phyloP scores from a whole-genome alignment of 2,888 invertebrate genomes.

The Tuta absoluta region DNA sequence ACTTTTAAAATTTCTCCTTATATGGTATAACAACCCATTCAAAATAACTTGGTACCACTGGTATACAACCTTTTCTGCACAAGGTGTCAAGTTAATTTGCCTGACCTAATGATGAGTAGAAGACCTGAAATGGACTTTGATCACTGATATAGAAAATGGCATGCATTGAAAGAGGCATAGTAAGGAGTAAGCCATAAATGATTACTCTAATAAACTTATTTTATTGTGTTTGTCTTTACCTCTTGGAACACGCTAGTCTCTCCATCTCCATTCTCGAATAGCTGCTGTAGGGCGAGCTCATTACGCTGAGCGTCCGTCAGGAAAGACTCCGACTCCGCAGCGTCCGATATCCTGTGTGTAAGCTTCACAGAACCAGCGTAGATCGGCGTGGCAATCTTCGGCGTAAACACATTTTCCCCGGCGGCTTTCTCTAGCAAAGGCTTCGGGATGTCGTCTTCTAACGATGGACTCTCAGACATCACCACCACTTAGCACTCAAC shows the following conservation, averaged over 20 bases:
- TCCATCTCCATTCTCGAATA: constrained; percentile 69
- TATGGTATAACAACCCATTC: too few species aligned
- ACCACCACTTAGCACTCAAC: constrained; percentile 43
- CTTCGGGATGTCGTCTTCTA: constrained; percentile 75
- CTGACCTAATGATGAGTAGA: too few species aligned
- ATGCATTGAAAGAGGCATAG: too few species aligned
- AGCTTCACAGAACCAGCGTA: constrained; percentile 68
- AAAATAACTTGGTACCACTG: too few species aligned
- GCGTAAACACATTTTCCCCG: constrained; percentile 75
- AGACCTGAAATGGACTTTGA: too few species aligned
- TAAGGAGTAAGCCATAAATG: too few species aligned
- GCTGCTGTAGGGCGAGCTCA: constrained; percentile 70
- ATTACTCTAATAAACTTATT: too few species aligned
- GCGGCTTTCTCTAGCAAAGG: constrained; percentile 59
- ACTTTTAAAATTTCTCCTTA: too few species aligned
- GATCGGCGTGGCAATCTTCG: constrained; percentile 72
- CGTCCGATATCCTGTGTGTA: constrained; percentile 65
- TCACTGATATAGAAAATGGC: too few species aligned
- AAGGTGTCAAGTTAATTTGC: too few species aligned
- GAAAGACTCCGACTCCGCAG: constrained; percentile 68
- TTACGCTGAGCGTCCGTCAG: constrained; percentile 69
- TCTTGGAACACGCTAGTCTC: constrained; percentile 50
- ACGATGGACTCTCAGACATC: constrained; percentile 80
- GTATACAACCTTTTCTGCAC: too few species aligned
- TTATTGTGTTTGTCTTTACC: constrained; percentile 45